Conservation (phyloP, 2,797 vertebrate genomes). For the Gorsachius magnificus region DNA sequence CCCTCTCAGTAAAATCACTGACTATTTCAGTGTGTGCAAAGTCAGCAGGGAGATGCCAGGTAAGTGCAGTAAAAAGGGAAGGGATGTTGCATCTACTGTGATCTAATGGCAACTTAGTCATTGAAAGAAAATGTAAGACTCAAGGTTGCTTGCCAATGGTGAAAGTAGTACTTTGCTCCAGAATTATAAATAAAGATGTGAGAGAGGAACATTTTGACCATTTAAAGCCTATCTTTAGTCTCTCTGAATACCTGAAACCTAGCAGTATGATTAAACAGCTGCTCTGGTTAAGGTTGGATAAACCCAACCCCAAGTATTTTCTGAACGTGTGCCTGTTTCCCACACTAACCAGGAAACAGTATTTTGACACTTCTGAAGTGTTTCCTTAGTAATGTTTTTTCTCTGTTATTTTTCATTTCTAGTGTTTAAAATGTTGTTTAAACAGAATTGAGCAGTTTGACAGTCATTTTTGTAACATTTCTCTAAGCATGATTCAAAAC, state of each 20-base stretch:
- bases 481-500: neutral
- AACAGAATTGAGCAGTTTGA: neutral
- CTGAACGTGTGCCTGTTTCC: neutral
- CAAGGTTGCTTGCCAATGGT: neutral
- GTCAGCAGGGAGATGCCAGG: neutral
- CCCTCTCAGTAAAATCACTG: neutral
- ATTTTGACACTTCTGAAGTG: neutral
- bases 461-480: neutral
- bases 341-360: neutral
- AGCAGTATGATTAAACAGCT: neutral
- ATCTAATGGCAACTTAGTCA: neutral
- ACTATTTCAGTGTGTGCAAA: neutral
- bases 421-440: neutral
- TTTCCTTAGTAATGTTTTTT: neutral
- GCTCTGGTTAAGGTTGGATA: neutral
- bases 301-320: neutral
- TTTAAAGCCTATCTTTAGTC: slow-evolving; percentile 7
- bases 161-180: neutral
- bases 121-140: neutral
- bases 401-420: neutral
- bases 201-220: neutral
- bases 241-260: slow-evolving; percentile 12
- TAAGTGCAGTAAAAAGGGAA: neutral
- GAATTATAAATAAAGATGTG: slow-evolving; percentile 24
- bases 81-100: neutral